phyloP scores from a whole-genome alignment of 2,888 invertebrate genomes.

The Caradrina clavipalpis region DNA sequence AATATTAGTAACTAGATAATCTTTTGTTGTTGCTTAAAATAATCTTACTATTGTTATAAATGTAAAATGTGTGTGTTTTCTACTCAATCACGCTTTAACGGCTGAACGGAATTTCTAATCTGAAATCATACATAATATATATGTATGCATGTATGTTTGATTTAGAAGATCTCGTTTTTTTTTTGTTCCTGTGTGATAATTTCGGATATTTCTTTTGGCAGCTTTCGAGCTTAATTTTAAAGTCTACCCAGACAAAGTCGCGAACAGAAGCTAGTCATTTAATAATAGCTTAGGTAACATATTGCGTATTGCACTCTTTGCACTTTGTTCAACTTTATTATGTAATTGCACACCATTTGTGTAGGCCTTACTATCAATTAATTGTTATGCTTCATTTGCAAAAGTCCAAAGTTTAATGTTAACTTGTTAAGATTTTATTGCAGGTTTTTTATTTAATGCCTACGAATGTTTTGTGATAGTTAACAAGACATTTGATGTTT shows the following conservation, averaged over 20 bases:
- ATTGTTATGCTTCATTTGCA: slow-evolving; percentile 42
- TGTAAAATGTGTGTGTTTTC: not conserved
- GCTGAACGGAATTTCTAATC: too few species aligned
- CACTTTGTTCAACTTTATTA: slow-evolving; percentile 46
- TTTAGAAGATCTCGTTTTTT: too few species aligned
- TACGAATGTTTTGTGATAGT: not conserved
- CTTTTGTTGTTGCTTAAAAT: slow-evolving; percentile 36
- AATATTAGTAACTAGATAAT: slow-evolving; percentile 16
- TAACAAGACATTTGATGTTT: not conserved
- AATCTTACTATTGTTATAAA: not conserved
- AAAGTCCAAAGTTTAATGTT: slow-evolving; percentile 33
- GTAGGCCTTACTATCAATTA: slow-evolving; percentile 37
- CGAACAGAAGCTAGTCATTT: not conserved
- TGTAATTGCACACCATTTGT: slow-evolving; percentile 38
- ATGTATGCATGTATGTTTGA: too few species aligned
- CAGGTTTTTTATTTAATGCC: slow-evolving; percentile 14
- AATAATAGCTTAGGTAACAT: slow-evolving; percentile 28
- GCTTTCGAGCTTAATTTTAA: not conserved
- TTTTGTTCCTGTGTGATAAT: too few species aligned
- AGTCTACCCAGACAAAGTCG: not conserved
- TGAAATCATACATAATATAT: too few species aligned
- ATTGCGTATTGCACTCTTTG: slow-evolving; percentile 29
- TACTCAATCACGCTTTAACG: not conserved
- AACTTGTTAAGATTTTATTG: slow-evolving; percentile 9
- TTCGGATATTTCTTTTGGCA: too few species aligned